Conservation (phyloP, 2,888 invertebrate species). For the Xylota sylvarum region DNA sequence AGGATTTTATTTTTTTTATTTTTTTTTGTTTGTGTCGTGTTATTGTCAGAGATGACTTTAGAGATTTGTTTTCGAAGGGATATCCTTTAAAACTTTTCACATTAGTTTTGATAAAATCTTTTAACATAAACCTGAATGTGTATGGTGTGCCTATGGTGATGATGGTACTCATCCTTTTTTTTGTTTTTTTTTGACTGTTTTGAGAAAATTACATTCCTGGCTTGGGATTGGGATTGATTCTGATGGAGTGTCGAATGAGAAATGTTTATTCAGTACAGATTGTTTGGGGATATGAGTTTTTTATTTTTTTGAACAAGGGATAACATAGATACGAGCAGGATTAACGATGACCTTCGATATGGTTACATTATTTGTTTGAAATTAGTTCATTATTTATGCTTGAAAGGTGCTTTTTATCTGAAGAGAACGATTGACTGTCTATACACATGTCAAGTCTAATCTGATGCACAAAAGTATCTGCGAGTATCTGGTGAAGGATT, state of each 20-base stretch:
- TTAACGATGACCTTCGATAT: not conserved
- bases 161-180: slow-evolving; percentile 4
- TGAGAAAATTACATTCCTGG: slow-evolving; percentile 11
- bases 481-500: too few relatives aligned
- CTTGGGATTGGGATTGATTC: not conserved
- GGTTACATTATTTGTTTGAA: slow-evolving; percentile 17
- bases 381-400: slow-evolving; percentile 16
- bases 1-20: not conserved
- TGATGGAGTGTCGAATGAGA: not conserved
- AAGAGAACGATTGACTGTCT: not conserved
- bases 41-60: slow-evolving; percentile 15
- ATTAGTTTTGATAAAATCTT: slow-evolving; percentile 26
- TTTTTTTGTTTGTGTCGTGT: not conserved
- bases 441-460: not conserved
- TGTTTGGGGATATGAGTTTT: not conserved
- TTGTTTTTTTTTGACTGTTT: not conserved
- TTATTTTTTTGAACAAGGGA: not conserved
- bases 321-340: not conserved
- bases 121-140: slow-evolving; percentile 2
- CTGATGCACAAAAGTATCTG: too few relatives aligned
- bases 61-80: slow-evolving; percentile 35
- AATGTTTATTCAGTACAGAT: not conserved
- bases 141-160: not conserved
- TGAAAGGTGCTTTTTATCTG: not conserved
- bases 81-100: slow-evolving; percentile 23